A percentile compares a stretch with the other conserved stretches of the same genome.
phyloP scores from a whole-genome alignment of 2,113 vertebrate species.

The Eptatretus burgeri region DNA sequence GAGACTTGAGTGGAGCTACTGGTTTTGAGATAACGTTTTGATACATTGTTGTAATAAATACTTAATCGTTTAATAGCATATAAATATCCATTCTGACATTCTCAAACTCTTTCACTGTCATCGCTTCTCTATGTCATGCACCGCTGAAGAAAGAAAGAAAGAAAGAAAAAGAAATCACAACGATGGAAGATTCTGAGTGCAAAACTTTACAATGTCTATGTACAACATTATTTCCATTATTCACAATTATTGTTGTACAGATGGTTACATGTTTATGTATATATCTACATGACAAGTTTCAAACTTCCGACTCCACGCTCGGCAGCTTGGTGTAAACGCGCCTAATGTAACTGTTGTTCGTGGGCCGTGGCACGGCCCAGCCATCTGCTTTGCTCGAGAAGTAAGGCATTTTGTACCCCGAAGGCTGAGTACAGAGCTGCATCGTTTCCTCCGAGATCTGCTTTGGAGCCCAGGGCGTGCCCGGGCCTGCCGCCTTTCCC shows the following conservation, averaged over 20 bases:
- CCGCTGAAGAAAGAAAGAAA: too few relatives aligned
- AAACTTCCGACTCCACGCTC: conserved; percentile 3
- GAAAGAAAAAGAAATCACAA: neutral
- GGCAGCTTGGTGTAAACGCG: conserved; percentile 5
- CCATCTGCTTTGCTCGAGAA: conserved; percentile 1
- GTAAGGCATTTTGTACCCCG: conserved; percentile 3
- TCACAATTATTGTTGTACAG: conserved; percentile 6
- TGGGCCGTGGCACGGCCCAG: conserved; percentile 2
- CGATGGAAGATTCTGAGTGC: conserved; percentile 4
- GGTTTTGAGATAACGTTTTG: too few relatives aligned
- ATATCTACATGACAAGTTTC: conserved; percentile 1
- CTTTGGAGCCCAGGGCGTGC: neutral
- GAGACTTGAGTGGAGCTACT: too few relatives aligned
- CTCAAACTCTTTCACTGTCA: too few relatives aligned
- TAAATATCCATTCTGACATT: too few relatives aligned
- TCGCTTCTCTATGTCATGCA: too few relatives aligned
- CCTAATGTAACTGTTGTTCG: neutral
- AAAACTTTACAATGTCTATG: conserved; percentile 3
- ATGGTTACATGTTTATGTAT: conserved; percentile 1
- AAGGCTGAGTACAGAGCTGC: neutral
- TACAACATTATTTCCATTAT: conserved; percentile 5
- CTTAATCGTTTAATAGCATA: too few relatives aligned
- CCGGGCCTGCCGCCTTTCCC: neutral
- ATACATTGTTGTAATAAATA: too few relatives aligned
- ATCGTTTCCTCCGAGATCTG: neutral